Base-by-base conservation (phyloP, 2,113 vertebrate genomes). In the Pteronura brasiliensis region DNA sequence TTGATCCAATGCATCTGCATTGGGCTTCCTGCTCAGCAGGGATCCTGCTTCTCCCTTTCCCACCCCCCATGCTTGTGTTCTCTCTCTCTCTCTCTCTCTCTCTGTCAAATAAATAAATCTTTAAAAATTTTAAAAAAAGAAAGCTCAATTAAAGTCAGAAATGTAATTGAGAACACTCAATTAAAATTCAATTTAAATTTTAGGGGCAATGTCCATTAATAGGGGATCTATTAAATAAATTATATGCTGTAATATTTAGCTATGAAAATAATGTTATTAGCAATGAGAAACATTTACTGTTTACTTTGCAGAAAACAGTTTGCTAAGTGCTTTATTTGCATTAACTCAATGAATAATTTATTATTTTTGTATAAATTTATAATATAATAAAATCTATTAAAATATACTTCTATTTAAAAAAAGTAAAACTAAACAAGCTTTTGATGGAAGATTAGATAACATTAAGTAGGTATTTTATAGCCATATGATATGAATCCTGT, bases 121-220 rank as follows among this genome's bases (percentile, higher is more conserved):
- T 14, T 67, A 7, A 67, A 67, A 67, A 67, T 8, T 67, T 67
- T 0, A 8, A 67, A 67, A 34, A 67, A 13, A 61, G 6, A 59
- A 93, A 59, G 21, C 36, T 61, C 25, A 84, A 71, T 84, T 91
- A 61, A 88, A 83, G 76, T 57, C 17, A 85, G n/a, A 67, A 83
- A 91, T 69, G 72, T 89, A n/a, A 92, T 4, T 85, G 57, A 67
- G 27, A 87, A 90, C 94, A 12, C 34, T 29, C 31, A 92, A 67
- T 77, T 85, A 79, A 72, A 97, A 67, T 87, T 90, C 61, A 93
- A 82, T 59, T 86, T 81, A 27, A 96, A 95, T 86, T 95, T 88
- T 76, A 90, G 34, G 31, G 82, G 7, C 21, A 39, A 27, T 88
- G 79, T 82, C 17, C n/a, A 71, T 77, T 92, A 61, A 82, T 34